Base-by-base conservation (phyloP, 2,113 vertebrate species). In the Piprites chloris region DNA sequence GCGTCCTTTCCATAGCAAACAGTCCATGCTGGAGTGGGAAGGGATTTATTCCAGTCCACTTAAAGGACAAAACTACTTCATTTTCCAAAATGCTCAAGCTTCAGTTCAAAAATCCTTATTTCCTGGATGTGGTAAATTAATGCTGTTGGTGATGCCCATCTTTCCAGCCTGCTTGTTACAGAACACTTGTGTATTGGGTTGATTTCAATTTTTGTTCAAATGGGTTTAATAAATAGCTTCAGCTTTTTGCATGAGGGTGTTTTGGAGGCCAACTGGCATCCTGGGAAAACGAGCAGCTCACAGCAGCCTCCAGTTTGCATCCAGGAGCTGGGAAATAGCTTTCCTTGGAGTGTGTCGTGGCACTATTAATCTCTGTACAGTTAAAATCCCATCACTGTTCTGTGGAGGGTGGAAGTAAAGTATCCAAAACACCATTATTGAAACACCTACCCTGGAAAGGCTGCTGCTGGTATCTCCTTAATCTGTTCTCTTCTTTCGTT, bases 321-420 rank as follows among this genome's bases (percentile, higher is more conserved):
- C 28, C 35, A 35, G 39, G 41, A 58, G 46, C 41, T 50, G 33
- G 52, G 52, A 35, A 87, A 23, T 46, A 33, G 27, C 56, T 78
- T 81, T 46, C 11, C 52, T 87, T 44, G 65, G 59, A 41, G 56
- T 33, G 55, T 59, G 56, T 11, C 9, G 2, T 66, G 32, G 61
- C 14, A 17, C 2, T 62, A 46, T 69, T 87, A 78, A 85, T 89
- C 56, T 68, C 27, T 42, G 1, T 44, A 10, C 4, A 5, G 44
- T 63, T 89, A 79, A 86, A 94, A 93, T 76, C 55, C 27, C 63
- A 68, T 86, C 84, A 18, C 72, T 80, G 63, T 35, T 79, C 59
- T 41, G 44, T 35, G 49, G 21, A 84, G 73, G 37, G 19, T 86
- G 73, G 84, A 73, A 84, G 46, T 35, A 44, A 76, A 84, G n/a